Base-by-base conservation (phyloP, 2,888 invertebrate genomes). In the Hyposoter dolosus region DNA sequence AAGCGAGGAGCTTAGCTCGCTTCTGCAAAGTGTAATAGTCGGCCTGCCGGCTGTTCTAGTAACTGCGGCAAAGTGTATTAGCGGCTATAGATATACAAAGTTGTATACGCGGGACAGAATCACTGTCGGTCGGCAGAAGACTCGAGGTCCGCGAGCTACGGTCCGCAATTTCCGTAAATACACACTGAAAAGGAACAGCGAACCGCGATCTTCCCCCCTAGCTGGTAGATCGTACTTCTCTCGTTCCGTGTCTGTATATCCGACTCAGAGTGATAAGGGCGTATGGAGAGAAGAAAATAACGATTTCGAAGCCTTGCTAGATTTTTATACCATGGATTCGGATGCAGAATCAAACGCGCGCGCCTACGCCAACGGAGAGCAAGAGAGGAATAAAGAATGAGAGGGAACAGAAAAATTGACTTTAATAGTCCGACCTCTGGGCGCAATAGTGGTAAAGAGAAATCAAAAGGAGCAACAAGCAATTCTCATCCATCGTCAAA, bases 161-260 rank as follows among this genome's bases (percentile, higher is more conserved):
- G 92, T 90, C 90, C 90, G 91, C 90, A 93, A 93, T 93, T 93
- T 93, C 91, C 91, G 93, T 93, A 93, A 93, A 93, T 93, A 93
- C 91, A 93, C 92, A 91, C 89, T 90, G 92, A 93, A 92, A 91
- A 91, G 89, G 87, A 90, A 89, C 89, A 87, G 82, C 87, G 88
- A 80, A 87, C 85, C 86, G 80, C 72, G 83, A 78, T 63, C 60
- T 76, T 74, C 75, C 45, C 53, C 68, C 23, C 66, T 56, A 82
- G 75, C 75, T 75, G 40, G 45, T 56, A 68, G 74, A 82, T 82
- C 81, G 53, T 45, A 56, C 75, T 60, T 43, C 45, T 75, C 66
- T 75, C 56, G 66, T 45, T 56, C 35, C 28, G 56, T 15, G n/a
- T 68, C 23, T 68, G 35, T 74, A 53, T 79, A 63, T 17, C 17